Evolutionary conservation across 2,888 invertebrate genomes (phyloP).

Genomic region (Thereva nobilitata): DNA sequence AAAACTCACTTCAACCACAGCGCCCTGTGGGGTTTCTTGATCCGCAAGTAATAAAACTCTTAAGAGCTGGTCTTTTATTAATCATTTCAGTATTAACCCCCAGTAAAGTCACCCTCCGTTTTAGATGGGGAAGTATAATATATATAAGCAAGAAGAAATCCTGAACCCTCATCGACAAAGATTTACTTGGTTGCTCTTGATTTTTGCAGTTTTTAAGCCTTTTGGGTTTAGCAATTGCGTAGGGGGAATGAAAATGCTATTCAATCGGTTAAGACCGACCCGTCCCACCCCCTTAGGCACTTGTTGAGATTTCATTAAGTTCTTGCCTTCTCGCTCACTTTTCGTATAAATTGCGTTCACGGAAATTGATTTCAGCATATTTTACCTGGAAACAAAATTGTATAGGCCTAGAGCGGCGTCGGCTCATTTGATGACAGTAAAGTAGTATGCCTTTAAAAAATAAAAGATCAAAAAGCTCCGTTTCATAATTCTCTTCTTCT

Average conservation of each 20-base stretch:
- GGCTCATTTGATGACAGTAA: slow-evolving; percentile 3
- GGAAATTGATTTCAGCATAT: slow-evolving; percentile 26
- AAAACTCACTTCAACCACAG: too few relatives aligned
- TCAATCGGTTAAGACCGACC: not conserved
- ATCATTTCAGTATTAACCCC: slow-evolving; percentile 34
- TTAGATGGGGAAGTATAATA: too few relatives aligned
- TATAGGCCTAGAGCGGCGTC: not conserved
- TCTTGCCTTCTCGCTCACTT: slow-evolving; percentile 2
- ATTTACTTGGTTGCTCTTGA: too few relatives aligned
- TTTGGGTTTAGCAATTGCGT: too few relatives aligned
- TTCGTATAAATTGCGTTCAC: slow-evolving; percentile 7
- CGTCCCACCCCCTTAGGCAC: not conserved
- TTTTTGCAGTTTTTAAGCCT: too few relatives aligned
- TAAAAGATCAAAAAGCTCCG: slow-evolving; percentile 20
- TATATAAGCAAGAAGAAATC: too few relatives aligned
- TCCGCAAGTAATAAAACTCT: slow-evolving; percentile 35
- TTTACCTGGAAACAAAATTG: too few relatives aligned
- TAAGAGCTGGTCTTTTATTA: slow-evolving; percentile 39
- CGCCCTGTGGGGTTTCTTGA: too few relatives aligned
- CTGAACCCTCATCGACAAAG: too few relatives aligned
- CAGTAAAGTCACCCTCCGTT: too few relatives aligned
- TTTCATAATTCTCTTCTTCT: slow-evolving; percentile 10
- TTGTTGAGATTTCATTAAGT: slow-evolving; percentile 33
- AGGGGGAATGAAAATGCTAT: not conserved
- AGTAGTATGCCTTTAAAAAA: slow-evolving; percentile 17